phyloP scores from a whole-genome alignment of 2,113 vertebrate genomes.

The Anoplopoma fimbria region DNA sequence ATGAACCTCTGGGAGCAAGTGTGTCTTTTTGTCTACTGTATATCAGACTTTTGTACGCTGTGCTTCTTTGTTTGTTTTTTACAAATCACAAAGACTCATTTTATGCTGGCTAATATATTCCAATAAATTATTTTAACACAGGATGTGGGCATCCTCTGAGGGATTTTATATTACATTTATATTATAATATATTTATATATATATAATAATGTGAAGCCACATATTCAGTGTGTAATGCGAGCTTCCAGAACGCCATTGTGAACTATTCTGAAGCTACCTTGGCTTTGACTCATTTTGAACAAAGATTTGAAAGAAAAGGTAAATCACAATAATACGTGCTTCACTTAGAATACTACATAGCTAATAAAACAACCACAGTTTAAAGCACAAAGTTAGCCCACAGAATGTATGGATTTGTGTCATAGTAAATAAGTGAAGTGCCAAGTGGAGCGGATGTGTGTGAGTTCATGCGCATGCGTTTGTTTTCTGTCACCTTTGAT shows the following conservation, averaged over 20 bases:
- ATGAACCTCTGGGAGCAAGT: conserved; percentile 4
- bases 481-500: conserved; percentile 48
- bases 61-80: background rate
- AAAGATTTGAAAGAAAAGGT: background rate
- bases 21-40: background rate
- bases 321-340: background rate
- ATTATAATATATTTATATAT: too few relatives aligned
- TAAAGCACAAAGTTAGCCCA: background rate
- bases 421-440: background rate
- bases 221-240: background rate
- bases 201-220: background rate
- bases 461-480: background rate
- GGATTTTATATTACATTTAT: background rate
- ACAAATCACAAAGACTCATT: background rate
- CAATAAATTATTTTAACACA: background rate
- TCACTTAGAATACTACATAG: background rate
- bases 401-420: background rate
- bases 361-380: background rate
- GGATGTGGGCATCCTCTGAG: background rate
- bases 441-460: background rate
- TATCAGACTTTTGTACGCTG: background rate
- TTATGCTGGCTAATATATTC: background rate
- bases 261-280: background rate
- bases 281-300: background rate
- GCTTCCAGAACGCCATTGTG: too few relatives aligned